Evolutionary conservation across 2,888 invertebrate species (phyloP), one percentile per base, ranked within the genome.

Genomic region (Euplagia quadripunctaria): DNA sequence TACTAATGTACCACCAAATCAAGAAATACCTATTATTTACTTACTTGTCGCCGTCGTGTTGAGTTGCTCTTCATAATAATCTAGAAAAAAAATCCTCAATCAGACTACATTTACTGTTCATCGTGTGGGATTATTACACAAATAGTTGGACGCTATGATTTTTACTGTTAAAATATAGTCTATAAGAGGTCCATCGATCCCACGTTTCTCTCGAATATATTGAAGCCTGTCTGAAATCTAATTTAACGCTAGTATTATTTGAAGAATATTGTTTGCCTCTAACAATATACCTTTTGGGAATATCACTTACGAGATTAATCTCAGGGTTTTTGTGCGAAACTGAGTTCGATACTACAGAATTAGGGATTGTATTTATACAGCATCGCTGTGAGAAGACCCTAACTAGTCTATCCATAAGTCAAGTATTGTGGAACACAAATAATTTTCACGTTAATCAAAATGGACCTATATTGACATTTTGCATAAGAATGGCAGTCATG

Each of bases 201-300:
- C 41, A 20, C 58, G 5, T 65, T 41, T 42, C 17, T 58, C 71
- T 58, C 49, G 12, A 61, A 66, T 9, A 61, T 58, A 58, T 58
- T 46, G 65, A 65, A 71, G 58, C 20, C 65, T 66, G 46, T 52
- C 65, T 66, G 58, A 31, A 46, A 43, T 71, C 1, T 41, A 58
- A 71, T 66, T 6, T 58, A 46, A 71, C 49, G 55, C 55, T 46
- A 64, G 65, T 55, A 46, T n/a, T 66, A 31, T 9, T 66, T 64
- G 46, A 55, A 71, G 8, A 5, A 20, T 52, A 52, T n/a, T 17
- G 4, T 8, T 14, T 49, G 31, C n/a, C 16, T 42, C 46, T 11
- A 16, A 64, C 12, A 43, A 51, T 52, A 43, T 64, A 16, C 16
- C 55, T 58, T 43, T n/a, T 42, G 20, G 58, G 3, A 55, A 68